Conservation (phyloP, 2,113 vertebrate genomes). For the Balaeniceps rex region DNA sequence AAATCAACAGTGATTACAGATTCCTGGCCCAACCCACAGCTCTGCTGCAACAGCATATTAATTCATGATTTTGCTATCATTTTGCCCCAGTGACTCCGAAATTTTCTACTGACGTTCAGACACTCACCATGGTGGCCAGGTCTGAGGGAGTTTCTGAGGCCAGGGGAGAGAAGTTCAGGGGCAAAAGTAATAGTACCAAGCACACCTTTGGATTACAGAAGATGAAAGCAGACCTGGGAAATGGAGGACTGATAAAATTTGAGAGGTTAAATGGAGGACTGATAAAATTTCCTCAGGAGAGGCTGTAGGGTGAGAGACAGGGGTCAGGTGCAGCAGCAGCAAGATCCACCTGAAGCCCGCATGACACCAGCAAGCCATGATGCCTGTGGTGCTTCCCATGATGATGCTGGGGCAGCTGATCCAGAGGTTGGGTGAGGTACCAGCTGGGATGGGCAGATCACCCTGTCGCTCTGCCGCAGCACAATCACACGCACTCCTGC, state of each 20-base stretch:
- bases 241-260: not conserved
- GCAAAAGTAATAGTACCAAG: not conserved
- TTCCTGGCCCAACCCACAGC: not conserved
- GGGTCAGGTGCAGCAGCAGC: not conserved
- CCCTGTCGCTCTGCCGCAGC: not conserved
- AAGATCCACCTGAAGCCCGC: not conserved
- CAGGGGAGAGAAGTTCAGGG: not conserved
- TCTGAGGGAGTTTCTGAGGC: not conserved
- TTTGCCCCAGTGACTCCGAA: not conserved
- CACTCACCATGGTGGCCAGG: not conserved
- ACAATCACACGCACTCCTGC: not conserved
- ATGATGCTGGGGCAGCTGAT: not conserved
- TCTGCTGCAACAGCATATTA: not conserved
- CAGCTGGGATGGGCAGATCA: not conserved
- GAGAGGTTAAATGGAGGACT: not conserved
- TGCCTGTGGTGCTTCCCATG: not conserved
- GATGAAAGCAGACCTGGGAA: not conserved
- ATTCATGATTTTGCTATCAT: not conserved
- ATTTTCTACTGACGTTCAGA: not conserved
- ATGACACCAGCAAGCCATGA: rapidly evolving
- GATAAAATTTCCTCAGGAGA: not conserved
- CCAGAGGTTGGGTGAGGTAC: not conserved
- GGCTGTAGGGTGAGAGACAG: not conserved
- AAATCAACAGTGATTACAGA: not conserved
- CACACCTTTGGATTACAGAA: not conserved